Percentiles rank a stretch among this genome's conserved stretches.
Conservation (phyloP, 2,113 vertebrate genomes). For the Raphicerus campestris region DNA sequence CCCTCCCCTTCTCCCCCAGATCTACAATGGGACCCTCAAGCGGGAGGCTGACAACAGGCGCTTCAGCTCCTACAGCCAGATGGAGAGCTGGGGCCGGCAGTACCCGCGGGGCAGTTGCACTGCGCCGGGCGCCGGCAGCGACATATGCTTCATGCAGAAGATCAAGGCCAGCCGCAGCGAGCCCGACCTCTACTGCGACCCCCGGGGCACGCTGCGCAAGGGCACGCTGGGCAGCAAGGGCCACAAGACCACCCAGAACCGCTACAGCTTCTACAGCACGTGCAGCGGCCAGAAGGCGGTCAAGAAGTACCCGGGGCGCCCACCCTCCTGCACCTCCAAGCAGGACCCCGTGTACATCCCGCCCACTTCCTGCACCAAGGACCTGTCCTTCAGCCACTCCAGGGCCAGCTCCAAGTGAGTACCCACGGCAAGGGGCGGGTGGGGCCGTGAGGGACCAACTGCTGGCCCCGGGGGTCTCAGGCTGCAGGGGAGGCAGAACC, state of each 20-base stretch:
- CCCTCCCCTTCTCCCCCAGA: conserved; percentile 31
- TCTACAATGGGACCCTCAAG: conserved; percentile 86
- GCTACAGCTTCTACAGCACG: conserved; percentile 79
- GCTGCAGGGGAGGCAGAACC: background rate
- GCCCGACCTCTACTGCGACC: conserved; percentile 81
- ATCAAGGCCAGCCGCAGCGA: conserved; percentile 90
- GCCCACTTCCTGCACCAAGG: conserved; percentile 78
- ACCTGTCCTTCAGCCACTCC: conserved; percentile 74
- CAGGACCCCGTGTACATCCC: conserved; percentile 76
- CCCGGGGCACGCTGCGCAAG: conserved; percentile 79
- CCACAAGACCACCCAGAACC: conserved; percentile 74
- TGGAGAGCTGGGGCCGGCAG: conserved; percentile 83
- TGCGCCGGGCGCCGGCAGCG: conserved; percentile 55
- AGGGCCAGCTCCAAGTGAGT: conserved; percentile 83
- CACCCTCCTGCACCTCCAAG: conserved; percentile 80
- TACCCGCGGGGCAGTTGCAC: conserved; percentile 71
- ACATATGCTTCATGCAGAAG: conserved; percentile 78
- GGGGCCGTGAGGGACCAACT: rapidly evolving
- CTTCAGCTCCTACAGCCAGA: conserved; percentile 83
- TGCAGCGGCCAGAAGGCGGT: conserved; percentile 80
- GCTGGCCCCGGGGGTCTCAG: rapidly evolving
- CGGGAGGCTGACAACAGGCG: conserved; percentile 77
- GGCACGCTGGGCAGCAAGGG: conserved; percentile 61
- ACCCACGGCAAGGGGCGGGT: rapidly evolving
- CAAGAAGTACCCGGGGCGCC: conserved; percentile 77